A percentile compares a stretch with the other conserved stretches of the same genome.
Conservation (phyloP, 2,888 invertebrate species). For the Timandra comae region DNA sequence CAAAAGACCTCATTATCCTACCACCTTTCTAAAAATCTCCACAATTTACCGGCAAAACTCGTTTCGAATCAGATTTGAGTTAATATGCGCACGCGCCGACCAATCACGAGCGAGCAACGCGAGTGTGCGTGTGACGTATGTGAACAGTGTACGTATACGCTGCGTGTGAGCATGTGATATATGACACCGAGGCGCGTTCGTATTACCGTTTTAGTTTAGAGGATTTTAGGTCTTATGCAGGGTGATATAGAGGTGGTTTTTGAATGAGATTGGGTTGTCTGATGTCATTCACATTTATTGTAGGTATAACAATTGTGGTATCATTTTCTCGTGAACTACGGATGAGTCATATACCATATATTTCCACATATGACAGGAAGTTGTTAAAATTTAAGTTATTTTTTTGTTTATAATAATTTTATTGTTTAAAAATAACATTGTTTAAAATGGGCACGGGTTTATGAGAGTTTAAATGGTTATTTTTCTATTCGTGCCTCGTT, state of each 20-base stretch:
- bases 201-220: slow-evolving; percentile 23
- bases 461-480: slow-evolving; percentile 23
- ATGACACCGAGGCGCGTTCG: slow-evolving; percentile 22
- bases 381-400: slow-evolving; percentile 34
- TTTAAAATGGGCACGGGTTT: slow-evolving; percentile 24
- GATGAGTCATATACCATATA: slow-evolving; percentile 30
- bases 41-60: slow-evolving; percentile 57
- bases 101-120: slow-evolving; percentile 15
- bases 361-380: slow-evolving; percentile 39
- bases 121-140: slow-evolving; percentile 14
- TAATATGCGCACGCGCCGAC: slow-evolving; percentile 20
- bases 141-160: slow-evolving; percentile 4
- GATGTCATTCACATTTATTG: slow-evolving; percentile 44
- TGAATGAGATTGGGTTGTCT: slow-evolving; percentile 16
- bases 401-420: slow-evolving; percentile 37
- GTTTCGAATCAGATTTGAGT: slow-evolving; percentile 48
- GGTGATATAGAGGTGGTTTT: slow-evolving; percentile 3
- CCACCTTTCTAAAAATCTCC: slow-evolving; percentile 73
- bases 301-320: slow-evolving; percentile 29
- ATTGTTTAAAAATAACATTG: slow-evolving; percentile 34
- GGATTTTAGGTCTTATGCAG: slow-evolving; percentile 30
- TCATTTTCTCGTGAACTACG: slow-evolving; percentile 54
- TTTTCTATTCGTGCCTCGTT: slow-evolving; percentile 29
- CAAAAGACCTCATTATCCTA: slow-evolving; percentile 42
- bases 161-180: slow-evolving; percentile 16